A percentile compares a stretch with the other conserved stretches of the same genome.
phyloP scores from a whole-genome alignment of 2,888 invertebrate species.

The Agriopis leucophaearia region DNA sequence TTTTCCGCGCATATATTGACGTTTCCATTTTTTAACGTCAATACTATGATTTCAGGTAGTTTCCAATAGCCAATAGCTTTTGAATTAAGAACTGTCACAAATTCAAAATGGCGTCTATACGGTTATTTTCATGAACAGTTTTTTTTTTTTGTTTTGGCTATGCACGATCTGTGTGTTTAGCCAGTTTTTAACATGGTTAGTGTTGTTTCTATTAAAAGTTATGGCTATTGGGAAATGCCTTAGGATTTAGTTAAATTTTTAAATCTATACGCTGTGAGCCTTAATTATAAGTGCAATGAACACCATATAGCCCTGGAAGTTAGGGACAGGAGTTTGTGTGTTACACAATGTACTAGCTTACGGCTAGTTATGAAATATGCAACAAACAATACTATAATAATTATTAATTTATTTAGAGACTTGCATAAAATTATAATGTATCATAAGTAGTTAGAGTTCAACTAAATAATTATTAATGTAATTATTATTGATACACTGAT shows the following conservation, averaged over 20 bases:
- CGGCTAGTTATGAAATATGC: constrained; percentile 46
- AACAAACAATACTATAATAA: constrained; percentile 46
- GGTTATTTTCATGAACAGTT: no score
- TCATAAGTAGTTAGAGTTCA: constrained; percentile 82
- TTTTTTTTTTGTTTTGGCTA: not conserved
- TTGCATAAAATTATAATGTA: constrained; percentile 77
- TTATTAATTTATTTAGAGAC: constrained; percentile 69
- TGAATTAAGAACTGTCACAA: not conserved
- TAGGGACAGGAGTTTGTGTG: not conserved
- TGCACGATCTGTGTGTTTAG: not conserved
- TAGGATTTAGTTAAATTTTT: constrained; percentile 4
- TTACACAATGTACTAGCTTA: constrained; percentile 30
- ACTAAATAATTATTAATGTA: constrained; percentile 58
- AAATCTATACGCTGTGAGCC: constrained; percentile 22
- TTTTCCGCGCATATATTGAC: constrained; percentile 19
- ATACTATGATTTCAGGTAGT: constrained; percentile 1
- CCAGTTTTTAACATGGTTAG: not conserved
- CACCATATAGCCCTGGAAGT: not conserved
- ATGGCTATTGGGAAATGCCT: not conserved
- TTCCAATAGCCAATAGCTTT: no score
- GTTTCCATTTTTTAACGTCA: not conserved
- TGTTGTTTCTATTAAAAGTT: not conserved
- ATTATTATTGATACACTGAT: constrained; percentile 20
- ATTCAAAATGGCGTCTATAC: not conserved
- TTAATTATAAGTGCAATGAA: constrained; percentile 17